Conservation (phyloP, 2,113 vertebrate species). For the Emydura subglobosa region DNA sequence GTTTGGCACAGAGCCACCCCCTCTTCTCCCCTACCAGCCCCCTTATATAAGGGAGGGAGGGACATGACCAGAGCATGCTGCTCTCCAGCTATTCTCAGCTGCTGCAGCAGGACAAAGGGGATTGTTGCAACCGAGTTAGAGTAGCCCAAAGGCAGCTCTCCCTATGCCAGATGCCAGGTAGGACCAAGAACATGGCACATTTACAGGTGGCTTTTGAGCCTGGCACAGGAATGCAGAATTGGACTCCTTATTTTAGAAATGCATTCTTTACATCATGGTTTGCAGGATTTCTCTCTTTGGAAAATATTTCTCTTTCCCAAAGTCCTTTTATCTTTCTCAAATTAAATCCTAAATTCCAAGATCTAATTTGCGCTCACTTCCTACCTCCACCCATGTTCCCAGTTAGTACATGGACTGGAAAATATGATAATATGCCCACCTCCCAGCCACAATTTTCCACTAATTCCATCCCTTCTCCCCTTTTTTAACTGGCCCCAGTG, state of each 20-base stretch:
- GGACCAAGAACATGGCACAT: background rate
- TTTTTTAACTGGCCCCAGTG: background rate
- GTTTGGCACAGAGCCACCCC: background rate
- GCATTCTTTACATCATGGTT: background rate
- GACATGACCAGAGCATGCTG: background rate
- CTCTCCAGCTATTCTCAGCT: background rate
- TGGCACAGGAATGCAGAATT: background rate
- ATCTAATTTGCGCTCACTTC: background rate
- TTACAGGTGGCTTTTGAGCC: background rate
- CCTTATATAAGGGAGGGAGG: background rate
- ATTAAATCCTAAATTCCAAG: background rate
- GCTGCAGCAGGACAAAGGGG: background rate
- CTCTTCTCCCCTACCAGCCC: background rate
- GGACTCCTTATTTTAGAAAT: background rate
- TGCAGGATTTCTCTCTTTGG: background rate
- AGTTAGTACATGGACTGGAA: slow-evolving; percentile 8
- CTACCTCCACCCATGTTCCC: background rate
- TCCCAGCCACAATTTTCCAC: slow-evolving; percentile 16
- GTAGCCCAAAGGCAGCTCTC: background rate
- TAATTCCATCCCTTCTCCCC: background rate
- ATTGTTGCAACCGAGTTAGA: background rate
- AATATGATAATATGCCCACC: background rate
- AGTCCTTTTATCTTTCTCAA: slow-evolving; percentile 25
- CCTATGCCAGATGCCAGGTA: background rate
- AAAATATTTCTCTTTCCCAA: background rate